Evolutionary conservation across 2,113 vertebrate genomes (phyloP), one percentile per base, ranked within the genome.

Genomic region (Lepus americanus): DNA sequence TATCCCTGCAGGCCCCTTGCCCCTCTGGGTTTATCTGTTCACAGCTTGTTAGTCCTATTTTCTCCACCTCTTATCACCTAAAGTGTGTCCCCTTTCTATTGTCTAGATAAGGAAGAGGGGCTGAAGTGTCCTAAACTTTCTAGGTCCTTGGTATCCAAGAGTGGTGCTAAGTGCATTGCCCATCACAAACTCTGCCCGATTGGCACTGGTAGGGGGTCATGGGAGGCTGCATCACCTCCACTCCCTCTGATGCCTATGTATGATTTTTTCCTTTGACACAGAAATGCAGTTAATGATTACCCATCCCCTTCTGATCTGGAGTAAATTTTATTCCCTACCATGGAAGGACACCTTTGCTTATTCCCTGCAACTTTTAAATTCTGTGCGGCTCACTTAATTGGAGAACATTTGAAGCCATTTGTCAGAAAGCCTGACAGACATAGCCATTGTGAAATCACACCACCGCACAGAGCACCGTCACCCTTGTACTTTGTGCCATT

Each of bases 371-470:
- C 84, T 87, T 79, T 89, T 79, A 90, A 69, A 77, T 97, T 98
- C 92, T 87, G 7, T 83, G 13, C 79, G 39, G 74, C 96, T 97
- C 95, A 94, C 85, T 95, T 89, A 89, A 98, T 96, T 97, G 86
- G 89, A 80, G 94, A 97, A 96, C 29, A 89, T 97, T 96, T 64
- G 13, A 77, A 92, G 78, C 88, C 92, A 67, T 96, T 98, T 97
- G 80, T 96, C 94, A 95, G 80, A 94, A 96, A 92, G 83, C 80
- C 92, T 95, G 98, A 95, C 95, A 97, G 85, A 94, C 92, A 87
- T 83, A 97, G 78, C 96, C 84, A 94, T 84, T 96, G 86, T 97
- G 44, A 97, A 96, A 94, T 97, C 97, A 97, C 89, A 77, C 87
- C 72, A 4, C 20, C 70, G 89, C 96, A 96, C 97, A 94, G 76